A percentile compares a stretch with the other conserved stretches of the same genome.
Conservation (phyloP, 2,797 vertebrate genomes). For the Silurus aristotelis region DNA sequence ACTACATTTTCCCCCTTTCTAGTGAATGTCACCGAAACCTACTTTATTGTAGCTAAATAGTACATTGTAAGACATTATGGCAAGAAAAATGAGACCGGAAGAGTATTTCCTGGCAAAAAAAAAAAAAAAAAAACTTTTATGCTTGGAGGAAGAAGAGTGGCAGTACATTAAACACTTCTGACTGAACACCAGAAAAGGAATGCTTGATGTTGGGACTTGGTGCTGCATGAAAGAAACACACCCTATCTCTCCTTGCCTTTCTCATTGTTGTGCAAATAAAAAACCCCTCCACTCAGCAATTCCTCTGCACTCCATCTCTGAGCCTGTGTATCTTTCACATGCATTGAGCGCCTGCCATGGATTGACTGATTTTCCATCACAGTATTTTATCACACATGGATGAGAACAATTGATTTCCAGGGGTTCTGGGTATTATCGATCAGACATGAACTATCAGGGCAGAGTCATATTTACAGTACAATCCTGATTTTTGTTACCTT, state of each 20-base stretch:
- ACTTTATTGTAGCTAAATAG: not conserved
- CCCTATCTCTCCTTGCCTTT: not conserved
- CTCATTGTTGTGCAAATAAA: not conserved
- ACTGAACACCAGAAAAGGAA: not conserved
- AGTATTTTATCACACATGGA: not conserved
- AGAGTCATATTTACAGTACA: slow-evolving; percentile 7
- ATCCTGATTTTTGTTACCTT: not conserved
- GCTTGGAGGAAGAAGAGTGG: not conserved
- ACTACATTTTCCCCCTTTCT: not conserved
- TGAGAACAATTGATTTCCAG: slow-evolving; percentile 24
- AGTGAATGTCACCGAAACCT: not conserved
- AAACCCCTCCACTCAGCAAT: slow-evolving; percentile 4
- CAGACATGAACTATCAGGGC: not conserved
- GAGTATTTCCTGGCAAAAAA: not conserved
- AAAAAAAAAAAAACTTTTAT: not conserved
- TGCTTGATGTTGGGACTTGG: not conserved
- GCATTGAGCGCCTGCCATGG: not conserved
- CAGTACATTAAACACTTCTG: not conserved
- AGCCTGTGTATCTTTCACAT: not conserved
- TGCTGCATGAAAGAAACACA: not conserved
- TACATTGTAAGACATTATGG: not conserved
- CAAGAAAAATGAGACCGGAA: not conserved
- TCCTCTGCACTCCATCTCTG: not conserved
- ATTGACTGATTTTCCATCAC: slow-evolving; percentile 16
- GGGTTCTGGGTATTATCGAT: not conserved